phyloP scores from a whole-genome alignment of 2,797 vertebrate genomes.

The Diplodus puntazzo region DNA sequence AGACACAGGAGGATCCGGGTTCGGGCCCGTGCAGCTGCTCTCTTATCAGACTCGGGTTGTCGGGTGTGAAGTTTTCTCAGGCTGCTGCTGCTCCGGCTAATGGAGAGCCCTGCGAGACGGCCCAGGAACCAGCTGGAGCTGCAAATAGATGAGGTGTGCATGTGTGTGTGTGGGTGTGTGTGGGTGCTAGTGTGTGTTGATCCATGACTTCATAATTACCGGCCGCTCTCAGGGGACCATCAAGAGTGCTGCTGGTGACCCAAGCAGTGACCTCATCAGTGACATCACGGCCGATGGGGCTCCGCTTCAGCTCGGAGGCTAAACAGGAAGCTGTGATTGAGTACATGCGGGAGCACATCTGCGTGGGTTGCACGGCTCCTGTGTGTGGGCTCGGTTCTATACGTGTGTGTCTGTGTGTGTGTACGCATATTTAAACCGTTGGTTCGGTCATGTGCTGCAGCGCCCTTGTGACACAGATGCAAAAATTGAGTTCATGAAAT shows the following conservation, averaged over 20 bases:
- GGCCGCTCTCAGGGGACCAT: slow-evolving; percentile 59
- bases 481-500: slow-evolving; percentile 2
- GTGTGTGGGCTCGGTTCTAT: slow-evolving; percentile 53
- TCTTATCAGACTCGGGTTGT: not conserved
- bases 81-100: slow-evolving; percentile 41
- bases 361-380: slow-evolving; percentile 41
- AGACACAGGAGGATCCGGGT: not conserved
- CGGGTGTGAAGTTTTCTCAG: slow-evolving; percentile 56
- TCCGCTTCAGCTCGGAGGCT: slow-evolving; percentile 53
- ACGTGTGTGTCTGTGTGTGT: slow-evolving; percentile 8
- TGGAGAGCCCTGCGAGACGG: slow-evolving; percentile 50
- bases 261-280: slow-evolving; percentile 82
- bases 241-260: slow-evolving; percentile 75
- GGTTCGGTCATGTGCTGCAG: slow-evolving; percentile 19
- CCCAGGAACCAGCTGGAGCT: slow-evolving; percentile 70
- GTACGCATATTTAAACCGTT: slow-evolving; percentile 47
- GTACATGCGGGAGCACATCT: slow-evolving; percentile 46
- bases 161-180: slow-evolving; percentile 22
- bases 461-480: not conserved
- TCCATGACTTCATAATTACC: slow-evolving; percentile 81
- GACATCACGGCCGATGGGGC: slow-evolving; percentile 74
- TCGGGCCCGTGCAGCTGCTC: not conserved
- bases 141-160: slow-evolving; percentile 53
- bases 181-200: slow-evolving; percentile 54
- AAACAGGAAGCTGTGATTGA: slow-evolving; percentile 80